Evolutionary conservation across 2,797 vertebrate genomes (phyloP).

Genomic region (Austrolebias charrua): DNA sequence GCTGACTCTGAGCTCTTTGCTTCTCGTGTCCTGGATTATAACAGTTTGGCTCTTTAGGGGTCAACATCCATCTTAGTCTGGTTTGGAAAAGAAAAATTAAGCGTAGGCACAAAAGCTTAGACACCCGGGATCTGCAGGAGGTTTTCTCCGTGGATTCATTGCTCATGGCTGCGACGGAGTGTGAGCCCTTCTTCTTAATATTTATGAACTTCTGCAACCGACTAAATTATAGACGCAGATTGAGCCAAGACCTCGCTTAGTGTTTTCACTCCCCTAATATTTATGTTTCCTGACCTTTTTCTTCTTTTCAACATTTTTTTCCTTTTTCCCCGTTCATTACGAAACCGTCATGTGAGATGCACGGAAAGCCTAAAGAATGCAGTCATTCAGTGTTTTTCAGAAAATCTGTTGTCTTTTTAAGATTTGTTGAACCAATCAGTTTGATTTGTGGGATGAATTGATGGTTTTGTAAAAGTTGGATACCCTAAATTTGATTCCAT

Average conservation of each 20-base stretch:
- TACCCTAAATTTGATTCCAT: no score
- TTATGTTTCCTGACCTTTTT: conserved; percentile 66
- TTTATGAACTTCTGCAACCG: conserved; percentile 68
- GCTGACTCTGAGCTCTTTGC: conserved; percentile 1
- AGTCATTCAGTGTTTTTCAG: conserved; percentile 17
- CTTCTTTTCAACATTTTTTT: conserved; percentile 30
- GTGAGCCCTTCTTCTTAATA: conserved; percentile 71
- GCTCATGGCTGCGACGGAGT: conserved; percentile 61
- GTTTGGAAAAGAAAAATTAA: conserved; percentile 58
- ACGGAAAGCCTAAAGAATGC: background rate
- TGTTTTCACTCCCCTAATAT: conserved; percentile 76
- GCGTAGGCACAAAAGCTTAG: conserved; percentile 29
- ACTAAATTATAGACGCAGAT: conserved; percentile 75
- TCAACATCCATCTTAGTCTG: conserved; percentile 39
- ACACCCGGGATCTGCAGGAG: conserved; percentile 32
- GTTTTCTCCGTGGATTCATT: conserved; percentile 59
- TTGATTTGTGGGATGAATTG: no score
- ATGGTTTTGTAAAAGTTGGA: no score
- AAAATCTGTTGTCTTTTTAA: no score
- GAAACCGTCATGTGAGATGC: conserved; percentile 22
- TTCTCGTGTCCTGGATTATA: background rate
- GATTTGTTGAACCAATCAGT: no score
- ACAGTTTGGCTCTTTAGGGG: conserved; percentile 25
- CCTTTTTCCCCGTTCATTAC: conserved; percentile 53
- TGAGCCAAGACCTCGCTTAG: conserved; percentile 69